Evolutionary conservation across 2,797 vertebrate species (phyloP).

Genomic region (Gephyroberyx darwinii): DNA sequence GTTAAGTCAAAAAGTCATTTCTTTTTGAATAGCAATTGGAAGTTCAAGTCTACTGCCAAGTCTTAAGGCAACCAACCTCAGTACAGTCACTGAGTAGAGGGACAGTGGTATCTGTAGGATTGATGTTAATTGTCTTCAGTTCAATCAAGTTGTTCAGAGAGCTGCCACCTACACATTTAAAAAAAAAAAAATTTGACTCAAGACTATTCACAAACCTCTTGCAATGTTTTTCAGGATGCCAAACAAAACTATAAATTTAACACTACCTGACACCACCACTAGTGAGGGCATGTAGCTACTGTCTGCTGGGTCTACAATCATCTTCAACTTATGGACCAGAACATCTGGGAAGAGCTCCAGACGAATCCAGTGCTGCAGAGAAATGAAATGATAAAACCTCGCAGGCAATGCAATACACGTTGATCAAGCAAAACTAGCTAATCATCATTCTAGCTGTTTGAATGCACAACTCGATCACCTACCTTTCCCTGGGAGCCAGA

Average conservation of each 20-base stretch:
- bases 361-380: slow-evolving; percentile 94
- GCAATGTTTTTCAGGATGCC: too few species aligned
- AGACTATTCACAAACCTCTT: too few species aligned
- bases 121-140: slow-evolving; percentile 96
- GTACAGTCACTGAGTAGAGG: slow-evolving; percentile 92
- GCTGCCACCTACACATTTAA: slow-evolving; percentile 86
- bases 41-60: neutral
- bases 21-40: neutral
- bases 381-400: neutral
- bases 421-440: slow-evolving; percentile 14
- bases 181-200: slow-evolving; percentile 2
- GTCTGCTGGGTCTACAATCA: slow-evolving; percentile 96
- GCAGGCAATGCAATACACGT: slow-evolving; percentile 6
- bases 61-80: slow-evolving; percentile 82
- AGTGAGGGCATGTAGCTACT: slow-evolving; percentile 99
- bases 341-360: slow-evolving; percentile 97
- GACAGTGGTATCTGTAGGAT: slow-evolving; percentile 93
- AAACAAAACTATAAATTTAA: neutral
- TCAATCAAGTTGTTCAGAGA: slow-evolving; percentile 98
- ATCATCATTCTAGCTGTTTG: neutral
- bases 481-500: slow-evolving; percentile 99
- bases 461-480: slow-evolving; percentile 30
- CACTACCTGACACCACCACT: slow-evolving; percentile 93
- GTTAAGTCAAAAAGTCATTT: neutral
- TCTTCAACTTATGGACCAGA: slow-evolving; percentile 94